Percentiles rank a stretch among this genome's conserved stretches.
These are phyloP conservation scores for Sebastes elongatus DNA, from an alignment of 2,797 vertebrate genomes.

Conservation along the genomic window DNA sequence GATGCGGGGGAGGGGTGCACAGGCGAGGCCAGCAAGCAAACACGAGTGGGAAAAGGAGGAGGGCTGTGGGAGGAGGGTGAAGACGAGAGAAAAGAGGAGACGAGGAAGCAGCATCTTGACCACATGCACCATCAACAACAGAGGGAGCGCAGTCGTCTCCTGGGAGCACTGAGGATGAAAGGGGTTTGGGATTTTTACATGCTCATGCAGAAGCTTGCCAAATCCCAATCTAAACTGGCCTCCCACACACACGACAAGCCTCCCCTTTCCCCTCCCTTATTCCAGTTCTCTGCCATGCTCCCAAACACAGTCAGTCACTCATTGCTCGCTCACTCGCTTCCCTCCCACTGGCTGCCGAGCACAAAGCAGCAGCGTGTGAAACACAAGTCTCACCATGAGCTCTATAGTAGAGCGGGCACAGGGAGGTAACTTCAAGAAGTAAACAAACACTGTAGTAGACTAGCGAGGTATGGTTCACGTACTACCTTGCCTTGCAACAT, in stretches of 20 bases:
- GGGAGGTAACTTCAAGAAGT: slow-evolving; percentile 62
- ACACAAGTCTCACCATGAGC: slow-evolving; percentile 61
- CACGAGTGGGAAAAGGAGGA: slow-evolving; percentile 52
- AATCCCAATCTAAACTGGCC: slow-evolving; percentile 71
- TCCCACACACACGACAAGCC: slow-evolving; percentile 70
- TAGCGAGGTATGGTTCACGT: slow-evolving; percentile 18
- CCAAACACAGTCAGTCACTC: slow-evolving; percentile 57
- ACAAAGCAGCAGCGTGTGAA: slow-evolving; percentile 58
- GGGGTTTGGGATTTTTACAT: slow-evolving; percentile 57
- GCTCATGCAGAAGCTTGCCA: slow-evolving; percentile 64
- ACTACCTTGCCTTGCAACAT: neutral
- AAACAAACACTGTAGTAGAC: slow-evolving; percentile 70
- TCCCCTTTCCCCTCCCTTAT: slow-evolving; percentile 33
- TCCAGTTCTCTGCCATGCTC: slow-evolving; percentile 56
- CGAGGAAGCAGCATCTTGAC: slow-evolving; percentile 71
- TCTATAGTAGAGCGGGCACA: slow-evolving; percentile 46
- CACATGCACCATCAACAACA: slow-evolving; percentile 71
- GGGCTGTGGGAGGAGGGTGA: slow-evolving; percentile 53
- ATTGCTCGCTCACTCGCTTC: slow-evolving; percentile 38
- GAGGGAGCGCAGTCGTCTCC: slow-evolving; percentile 51
- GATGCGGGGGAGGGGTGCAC: slow-evolving; percentile 68
- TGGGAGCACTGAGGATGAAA: slow-evolving; percentile 63
- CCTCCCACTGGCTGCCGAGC: slow-evolving; percentile 61
- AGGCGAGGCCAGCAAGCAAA: slow-evolving; percentile 39
- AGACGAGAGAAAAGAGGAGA: slow-evolving; percentile 32